Percentiles rank a stretch among this genome's conserved stretches.
phyloP scores from a whole-genome alignment of 2,888 invertebrate genomes.

The Ennomos fuscantarius region DNA sequence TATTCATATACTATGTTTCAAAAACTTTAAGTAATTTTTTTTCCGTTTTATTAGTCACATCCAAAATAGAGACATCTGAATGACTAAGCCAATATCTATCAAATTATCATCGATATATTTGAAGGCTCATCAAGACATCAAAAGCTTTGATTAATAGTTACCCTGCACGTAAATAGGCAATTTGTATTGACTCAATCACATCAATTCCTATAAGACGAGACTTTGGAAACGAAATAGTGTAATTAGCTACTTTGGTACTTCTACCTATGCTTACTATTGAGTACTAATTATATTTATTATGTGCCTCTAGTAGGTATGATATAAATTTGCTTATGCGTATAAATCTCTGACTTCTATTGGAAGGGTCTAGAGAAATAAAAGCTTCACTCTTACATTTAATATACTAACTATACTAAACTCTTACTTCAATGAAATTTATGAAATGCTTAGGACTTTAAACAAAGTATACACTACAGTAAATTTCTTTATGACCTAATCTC shows the following conservation, averaged over 20 bases:
- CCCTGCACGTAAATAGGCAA: slow-evolving; percentile 22
- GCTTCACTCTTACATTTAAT: too few species aligned
- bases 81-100: slow-evolving; percentile 19
- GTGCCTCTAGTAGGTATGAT: too few species aligned
- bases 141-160: slow-evolving; percentile 24
- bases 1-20: not conserved
- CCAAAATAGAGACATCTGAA: slow-evolving; percentile 13
- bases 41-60: not conserved
- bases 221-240: not conserved
- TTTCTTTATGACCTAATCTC: too few species aligned
- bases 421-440: too few species aligned
- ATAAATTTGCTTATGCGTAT: too few species aligned
- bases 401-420: too few species aligned
- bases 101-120: slow-evolving; percentile 13
- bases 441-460: too few species aligned
- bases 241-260: not conserved
- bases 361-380: too few species aligned
- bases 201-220: not conserved
- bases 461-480: too few species aligned
- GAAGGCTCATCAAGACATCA: slow-evolving; percentile 28
- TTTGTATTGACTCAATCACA: slow-evolving; percentile 25
- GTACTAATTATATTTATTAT: too few species aligned
- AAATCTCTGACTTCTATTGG: too few species aligned
- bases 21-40: not conserved
- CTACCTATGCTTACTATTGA: too few species aligned